Percentiles rank a stretch among this genome's conserved stretches.
These are phyloP conservation scores for Ataeniobius toweri DNA, from an alignment of 2,797 vertebrate species.

Conservation along the genomic window DNA sequence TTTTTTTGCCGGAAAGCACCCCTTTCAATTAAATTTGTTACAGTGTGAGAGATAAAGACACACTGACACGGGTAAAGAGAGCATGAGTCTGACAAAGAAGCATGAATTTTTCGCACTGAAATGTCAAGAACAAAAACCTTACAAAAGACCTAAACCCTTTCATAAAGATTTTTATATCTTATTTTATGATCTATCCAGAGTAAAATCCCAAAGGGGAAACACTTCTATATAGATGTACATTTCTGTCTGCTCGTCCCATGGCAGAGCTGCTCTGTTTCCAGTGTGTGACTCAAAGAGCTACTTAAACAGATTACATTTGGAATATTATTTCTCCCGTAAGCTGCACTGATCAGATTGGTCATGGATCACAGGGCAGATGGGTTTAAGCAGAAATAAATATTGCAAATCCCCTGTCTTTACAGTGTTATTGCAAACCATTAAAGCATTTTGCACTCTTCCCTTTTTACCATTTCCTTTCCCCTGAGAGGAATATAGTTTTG, in stretches of 20 bases:
- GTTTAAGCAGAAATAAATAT: conserved; percentile 72
- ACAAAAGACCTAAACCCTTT: conserved; percentile 28
- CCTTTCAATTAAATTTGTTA: neutral
- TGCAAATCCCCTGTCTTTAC: conserved; percentile 53
- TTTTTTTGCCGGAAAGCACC: neutral
- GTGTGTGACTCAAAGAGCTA: conserved; percentile 40
- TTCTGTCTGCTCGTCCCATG: conserved; percentile 30
- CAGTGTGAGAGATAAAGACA: conserved; percentile 8
- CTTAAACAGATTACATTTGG: conserved; percentile 64
- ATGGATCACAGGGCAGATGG: conserved; percentile 69
- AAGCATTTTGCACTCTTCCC: conserved; percentile 59
- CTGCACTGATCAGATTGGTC: conserved; percentile 72
- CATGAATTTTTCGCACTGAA: conserved; percentile 29
- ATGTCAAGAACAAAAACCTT: conserved; percentile 1
- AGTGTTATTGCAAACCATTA: conserved; percentile 69
- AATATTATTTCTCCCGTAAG: conserved; percentile 63
- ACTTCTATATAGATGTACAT: conserved; percentile 46
- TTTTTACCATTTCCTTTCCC: conserved; percentile 55
- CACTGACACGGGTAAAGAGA: conserved; percentile 16
- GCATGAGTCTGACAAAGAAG: conserved; percentile 38
- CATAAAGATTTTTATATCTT: conserved; percentile 18
- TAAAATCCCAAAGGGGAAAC: conserved; percentile 28
- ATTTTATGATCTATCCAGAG: conserved; percentile 34
- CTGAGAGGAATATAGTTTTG: conserved; percentile 52
- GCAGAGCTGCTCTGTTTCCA: conserved; percentile 34